phyloP scores from a whole-genome alignment of 2,797 vertebrate species.

The Odontamblyopus rebecca region DNA sequence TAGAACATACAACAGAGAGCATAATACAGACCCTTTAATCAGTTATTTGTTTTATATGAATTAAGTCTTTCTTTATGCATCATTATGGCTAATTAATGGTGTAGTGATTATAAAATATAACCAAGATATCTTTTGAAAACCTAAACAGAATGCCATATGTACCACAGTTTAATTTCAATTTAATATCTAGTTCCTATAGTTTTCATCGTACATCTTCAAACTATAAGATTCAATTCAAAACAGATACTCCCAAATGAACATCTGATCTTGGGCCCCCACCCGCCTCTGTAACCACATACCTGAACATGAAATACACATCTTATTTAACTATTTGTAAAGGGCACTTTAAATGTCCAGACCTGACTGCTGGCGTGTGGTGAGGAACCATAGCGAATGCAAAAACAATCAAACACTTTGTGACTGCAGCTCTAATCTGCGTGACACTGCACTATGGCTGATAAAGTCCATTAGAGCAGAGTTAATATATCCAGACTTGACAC shows the following conservation, averaged over 20 bases:
- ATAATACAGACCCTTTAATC: no score
- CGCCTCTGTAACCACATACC: conserved; percentile 34
- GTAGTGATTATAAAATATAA: no score
- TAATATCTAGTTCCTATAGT: no score
- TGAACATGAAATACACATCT: conserved; percentile 42
- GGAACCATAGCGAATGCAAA: conserved; percentile 62
- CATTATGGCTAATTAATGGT: no score
- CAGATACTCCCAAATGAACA: neutral
- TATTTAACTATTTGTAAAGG: conserved; percentile 51
- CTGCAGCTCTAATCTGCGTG: conserved; percentile 70
- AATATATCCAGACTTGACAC: conserved; percentile 68
- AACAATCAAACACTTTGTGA: conserved; percentile 69
- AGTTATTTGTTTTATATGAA: no score
- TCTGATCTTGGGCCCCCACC: neutral
- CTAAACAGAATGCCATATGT: no score
- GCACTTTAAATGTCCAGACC: conserved; percentile 58
- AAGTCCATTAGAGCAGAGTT: conserved; percentile 75
- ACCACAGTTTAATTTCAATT: no score
- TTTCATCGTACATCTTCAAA: no score
- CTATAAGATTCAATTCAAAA: neutral
- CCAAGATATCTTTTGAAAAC: no score
- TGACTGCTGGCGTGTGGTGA: conserved; percentile 39
- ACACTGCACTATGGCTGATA: conserved; percentile 72
- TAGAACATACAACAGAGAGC: no score
- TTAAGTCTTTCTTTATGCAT: no score